Percentiles rank a stretch among this genome's conserved stretches.
These are phyloP conservation scores for Gryllus bimaculatus DNA, from an alignment of 1,140 invertebrate genomes.

Conservation along the genomic window DNA sequence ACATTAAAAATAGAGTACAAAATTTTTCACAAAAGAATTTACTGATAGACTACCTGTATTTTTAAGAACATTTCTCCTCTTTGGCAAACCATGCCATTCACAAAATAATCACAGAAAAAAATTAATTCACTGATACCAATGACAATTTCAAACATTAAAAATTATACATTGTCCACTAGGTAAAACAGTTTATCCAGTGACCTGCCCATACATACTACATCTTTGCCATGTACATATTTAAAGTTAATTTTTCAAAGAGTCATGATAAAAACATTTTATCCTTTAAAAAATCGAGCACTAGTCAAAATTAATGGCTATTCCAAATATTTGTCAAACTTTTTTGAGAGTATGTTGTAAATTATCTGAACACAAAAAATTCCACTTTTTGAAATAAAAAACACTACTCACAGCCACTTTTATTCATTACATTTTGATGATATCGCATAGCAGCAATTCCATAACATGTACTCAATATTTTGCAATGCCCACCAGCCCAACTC, in stretches of 20 bases:
- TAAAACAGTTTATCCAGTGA: neutral
- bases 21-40: no score
- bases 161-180: no score
- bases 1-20: no score
- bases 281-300: neutral
- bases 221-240: neutral
- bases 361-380: neutral
- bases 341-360: neutral
- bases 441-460: no score
- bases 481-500: no score
- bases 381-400: neutral
- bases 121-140: neutral
- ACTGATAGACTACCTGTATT: no score
- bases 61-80: neutral
- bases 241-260: neutral
- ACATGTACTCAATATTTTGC: no score
- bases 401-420: no score
- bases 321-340: neutral
- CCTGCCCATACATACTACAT: neutral
- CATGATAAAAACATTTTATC: neutral
- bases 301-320: neutral
- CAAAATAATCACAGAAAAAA: neutral
- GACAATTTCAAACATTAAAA: no score
- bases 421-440: no score
- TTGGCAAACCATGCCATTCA: neutral